These are phyloP conservation scores for Sipha flava DNA, from an alignment of 1,140 invertebrate genomes.

Conservation along the genomic window DNA sequence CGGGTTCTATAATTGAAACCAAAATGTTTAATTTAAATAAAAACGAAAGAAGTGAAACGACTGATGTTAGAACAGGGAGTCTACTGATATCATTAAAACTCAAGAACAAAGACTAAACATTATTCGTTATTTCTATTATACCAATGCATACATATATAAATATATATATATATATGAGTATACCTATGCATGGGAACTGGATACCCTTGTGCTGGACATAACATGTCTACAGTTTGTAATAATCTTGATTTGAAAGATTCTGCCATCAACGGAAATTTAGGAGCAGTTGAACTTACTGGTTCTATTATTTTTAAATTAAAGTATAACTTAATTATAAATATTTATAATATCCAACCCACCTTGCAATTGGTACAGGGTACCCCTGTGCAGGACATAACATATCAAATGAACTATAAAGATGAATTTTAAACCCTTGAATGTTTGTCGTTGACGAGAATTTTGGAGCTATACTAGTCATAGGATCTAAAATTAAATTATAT, in stretches of 20 bases:
- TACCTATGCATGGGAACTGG: constrained; percentile 62
- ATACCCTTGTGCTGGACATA: constrained; percentile 62
- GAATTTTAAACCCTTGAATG: constrained; percentile 42
- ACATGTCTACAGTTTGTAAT: constrained; percentile 47
- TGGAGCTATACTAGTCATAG: constrained; percentile 55
- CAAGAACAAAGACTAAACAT: not conserved
- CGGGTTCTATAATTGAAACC: constrained; percentile 47
- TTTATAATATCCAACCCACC: constrained; percentile 47
- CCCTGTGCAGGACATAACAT: constrained; percentile 58
- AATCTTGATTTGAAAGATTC: constrained; percentile 43
- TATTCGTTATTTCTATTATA: not conserved
- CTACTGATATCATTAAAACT: not conserved
- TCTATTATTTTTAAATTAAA: constrained; percentile 43
- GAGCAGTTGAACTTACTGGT: constrained; percentile 55
- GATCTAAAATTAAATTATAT: constrained; percentile 47
- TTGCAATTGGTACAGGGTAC: constrained; percentile 60
- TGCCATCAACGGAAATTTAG: constrained; percentile 44
- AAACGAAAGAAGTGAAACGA: not conserved
- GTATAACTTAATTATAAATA: not conserved
- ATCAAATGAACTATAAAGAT: constrained; percentile 49
- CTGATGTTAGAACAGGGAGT: not conserved
- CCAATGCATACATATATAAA: no score
- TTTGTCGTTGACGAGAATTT: constrained; percentile 42
- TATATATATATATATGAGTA: not conserved
- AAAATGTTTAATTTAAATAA: not conserved